Conservation (phyloP, 2,797 vertebrate genomes). For the Sebastes steindachneri region DNA sequence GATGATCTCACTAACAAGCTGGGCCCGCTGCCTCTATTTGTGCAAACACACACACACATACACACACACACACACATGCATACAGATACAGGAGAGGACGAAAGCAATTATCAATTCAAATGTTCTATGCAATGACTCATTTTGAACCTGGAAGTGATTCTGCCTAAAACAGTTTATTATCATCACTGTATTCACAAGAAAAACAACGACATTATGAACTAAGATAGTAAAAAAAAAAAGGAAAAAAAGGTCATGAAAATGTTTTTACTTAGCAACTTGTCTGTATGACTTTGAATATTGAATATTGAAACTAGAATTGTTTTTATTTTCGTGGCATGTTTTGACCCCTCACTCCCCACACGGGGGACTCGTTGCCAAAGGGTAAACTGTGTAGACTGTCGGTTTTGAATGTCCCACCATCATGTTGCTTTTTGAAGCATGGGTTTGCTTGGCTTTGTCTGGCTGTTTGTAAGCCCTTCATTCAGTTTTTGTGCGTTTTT, state of each 20-base stretch:
- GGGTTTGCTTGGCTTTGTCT: slow-evolving; percentile 90
- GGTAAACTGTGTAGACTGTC: slow-evolving; percentile 90
- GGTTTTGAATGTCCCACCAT: slow-evolving; percentile 88
- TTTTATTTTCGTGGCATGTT: slow-evolving; percentile 93
- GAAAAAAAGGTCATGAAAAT: slow-evolving; percentile 81
- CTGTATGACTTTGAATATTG: slow-evolving; percentile 87
- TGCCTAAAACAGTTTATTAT: slow-evolving; percentile 86
- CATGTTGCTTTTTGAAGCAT: slow-evolving; percentile 91
- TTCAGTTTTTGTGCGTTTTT: slow-evolving; percentile 87
- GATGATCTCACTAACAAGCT: slow-evolving; percentile 67
- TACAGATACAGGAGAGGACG: slow-evolving; percentile 75
- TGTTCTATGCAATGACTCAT: slow-evolving; percentile 99
- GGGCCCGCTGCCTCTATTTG: slow-evolving; percentile 74
- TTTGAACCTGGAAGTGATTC: slow-evolving; percentile 78
- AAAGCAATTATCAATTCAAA: slow-evolving; percentile 91
- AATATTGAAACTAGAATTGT: slow-evolving; percentile 75
- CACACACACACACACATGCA: slow-evolving; percentile 6
- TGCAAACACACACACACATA: slow-evolving; percentile 38
- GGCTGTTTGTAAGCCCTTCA: slow-evolving; percentile 91
- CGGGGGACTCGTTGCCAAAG: slow-evolving; percentile 93
- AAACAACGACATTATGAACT: slow-evolving; percentile 80
- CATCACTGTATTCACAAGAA: slow-evolving; percentile 87
- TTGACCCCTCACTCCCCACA: slow-evolving; percentile 79
- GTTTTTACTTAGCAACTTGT: slow-evolving; percentile 89
- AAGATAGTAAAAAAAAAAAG: slow-evolving; percentile 58